Percentiles rank a stretch among this genome's conserved stretches.
These are phyloP conservation scores for Malacoctenus gilli DNA, from an alignment of 2,797 vertebrate genomes.

Conservation along the genomic window DNA sequence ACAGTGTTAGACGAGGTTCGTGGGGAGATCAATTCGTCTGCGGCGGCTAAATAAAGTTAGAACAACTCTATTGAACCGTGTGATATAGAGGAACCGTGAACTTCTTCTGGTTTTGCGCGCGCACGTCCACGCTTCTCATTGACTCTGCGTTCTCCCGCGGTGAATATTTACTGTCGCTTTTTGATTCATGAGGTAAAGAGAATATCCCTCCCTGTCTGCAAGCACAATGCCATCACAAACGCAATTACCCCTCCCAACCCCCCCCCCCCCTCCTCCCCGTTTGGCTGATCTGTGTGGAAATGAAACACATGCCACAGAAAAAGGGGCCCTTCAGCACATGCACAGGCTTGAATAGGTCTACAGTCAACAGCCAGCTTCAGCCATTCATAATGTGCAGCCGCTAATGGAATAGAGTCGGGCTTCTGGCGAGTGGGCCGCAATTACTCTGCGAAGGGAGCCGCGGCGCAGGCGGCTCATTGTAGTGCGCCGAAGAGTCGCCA, in stretches of 20 bases:
- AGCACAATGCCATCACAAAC: constrained; percentile 50
- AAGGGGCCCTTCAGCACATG: constrained; percentile 44
- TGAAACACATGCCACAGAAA: constrained; percentile 45
- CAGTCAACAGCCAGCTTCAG: constrained; percentile 53
- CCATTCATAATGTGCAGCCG: constrained; percentile 55
- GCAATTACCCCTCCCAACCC: constrained; percentile 52
- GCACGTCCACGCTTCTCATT: constrained; percentile 10
- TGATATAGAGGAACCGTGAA: constrained; percentile 30
- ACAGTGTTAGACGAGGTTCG: constrained; percentile 40
- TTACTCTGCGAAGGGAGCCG: constrained; percentile 53
- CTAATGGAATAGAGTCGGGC: constrained; percentile 66
- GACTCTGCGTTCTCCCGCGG: constrained; percentile 10
- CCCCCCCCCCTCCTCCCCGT: constrained; percentile 23
- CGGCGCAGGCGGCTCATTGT: constrained; percentile 54
- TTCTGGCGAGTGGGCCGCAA: constrained; percentile 50
- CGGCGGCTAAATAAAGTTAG: constrained; percentile 48
- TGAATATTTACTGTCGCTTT: constrained; percentile 36
- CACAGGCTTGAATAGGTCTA: constrained; percentile 43
- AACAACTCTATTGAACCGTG: constrained; percentile 44
- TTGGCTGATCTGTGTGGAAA: constrained; percentile 46
- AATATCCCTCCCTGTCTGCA: constrained; percentile 24
- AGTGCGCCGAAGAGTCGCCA: constrained; percentile 57
- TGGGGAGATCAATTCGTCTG: constrained; percentile 40
- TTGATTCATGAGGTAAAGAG: constrained; percentile 43
- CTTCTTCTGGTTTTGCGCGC: constrained; percentile 17